A percentile compares a stretch with the other conserved stretches of the same genome.
Evolutionary conservation across 2,113 vertebrate genomes (phyloP).

Genomic region (Mirounga angustirostris): DNA sequence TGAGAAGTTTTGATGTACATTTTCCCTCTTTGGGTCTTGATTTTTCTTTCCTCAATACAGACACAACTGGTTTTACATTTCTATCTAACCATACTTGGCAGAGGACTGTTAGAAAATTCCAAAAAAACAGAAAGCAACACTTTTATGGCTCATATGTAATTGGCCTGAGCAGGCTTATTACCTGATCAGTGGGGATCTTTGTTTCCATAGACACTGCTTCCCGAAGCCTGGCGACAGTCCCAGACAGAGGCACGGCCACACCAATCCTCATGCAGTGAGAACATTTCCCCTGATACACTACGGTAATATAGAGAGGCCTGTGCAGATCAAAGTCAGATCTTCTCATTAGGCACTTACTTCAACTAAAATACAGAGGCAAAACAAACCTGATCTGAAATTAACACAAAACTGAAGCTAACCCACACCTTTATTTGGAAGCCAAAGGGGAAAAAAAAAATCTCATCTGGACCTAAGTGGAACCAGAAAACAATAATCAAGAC

Average conservation of each 20-base stretch:
- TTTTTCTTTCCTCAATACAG: not conserved
- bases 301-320: slow-evolving; percentile 96
- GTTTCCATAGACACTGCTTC: slow-evolving; percentile 96
- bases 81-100: not conserved
- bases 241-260: slow-evolving; percentile 95
- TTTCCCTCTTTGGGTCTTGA: slow-evolving; percentile 39
- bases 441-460: not conserved
- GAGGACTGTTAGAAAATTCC: not conserved
- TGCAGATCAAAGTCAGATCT: slow-evolving; percentile 61
- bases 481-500: not conserved
- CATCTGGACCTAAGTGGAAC: not conserved
- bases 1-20: not conserved
- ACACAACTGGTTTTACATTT: slow-evolving; percentile 30
- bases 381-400: not conserved
- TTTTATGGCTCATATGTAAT: not conserved
- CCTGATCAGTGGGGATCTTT: slow-evolving; percentile 98
- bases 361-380: not conserved
- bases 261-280: slow-evolving; percentile 99
- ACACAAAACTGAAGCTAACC: not conserved
- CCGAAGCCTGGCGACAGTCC: slow-evolving; percentile 94
- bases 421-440: not conserved
- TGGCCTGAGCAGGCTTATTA: slow-evolving; percentile 67
- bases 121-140: not conserved
- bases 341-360: slow-evolving; percentile 61
- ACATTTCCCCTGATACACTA: slow-evolving; percentile 98